Conservation (phyloP, 2,888 invertebrate genomes). For the Ennomos fuscantarius region DNA sequence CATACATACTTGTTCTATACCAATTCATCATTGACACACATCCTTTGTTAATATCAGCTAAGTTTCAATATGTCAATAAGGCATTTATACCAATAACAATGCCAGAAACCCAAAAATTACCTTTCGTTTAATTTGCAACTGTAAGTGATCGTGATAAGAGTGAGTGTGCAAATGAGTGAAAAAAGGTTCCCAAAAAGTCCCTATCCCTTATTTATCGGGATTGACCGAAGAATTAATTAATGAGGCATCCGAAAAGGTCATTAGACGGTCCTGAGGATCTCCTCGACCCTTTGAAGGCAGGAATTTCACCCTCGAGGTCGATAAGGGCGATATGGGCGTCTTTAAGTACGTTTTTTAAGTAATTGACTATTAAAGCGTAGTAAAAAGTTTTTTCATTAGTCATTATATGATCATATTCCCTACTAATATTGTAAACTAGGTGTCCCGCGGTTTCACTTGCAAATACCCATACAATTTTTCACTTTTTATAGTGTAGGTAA, state of each 20-base stretch:
- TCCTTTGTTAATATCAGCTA: slow-evolving; percentile 10
- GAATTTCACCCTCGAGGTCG: slow-evolving; percentile 51
- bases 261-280: slow-evolving; percentile 44
- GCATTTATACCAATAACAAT: slow-evolving; percentile 12
- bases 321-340: slow-evolving; percentile 49
- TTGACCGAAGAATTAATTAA: slow-evolving; percentile 68
- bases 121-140: slow-evolving; percentile 1
- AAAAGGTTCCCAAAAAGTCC: slow-evolving; percentile 24
- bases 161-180: neutral
- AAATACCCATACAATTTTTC: too few species aligned
- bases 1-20: too few species aligned
- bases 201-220: slow-evolving; percentile 62
- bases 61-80: slow-evolving; percentile 23
- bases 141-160: neutral
- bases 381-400: slow-evolving; percentile 29
- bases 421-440: too few species aligned
- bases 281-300: slow-evolving; percentile 47
- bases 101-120: slow-evolving; percentile 16
- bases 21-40: too few species aligned
- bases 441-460: too few species aligned
- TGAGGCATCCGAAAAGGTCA: slow-evolving; percentile 60
- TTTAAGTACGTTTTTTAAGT: slow-evolving; percentile 59
- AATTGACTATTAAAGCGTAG: slow-evolving; percentile 57
- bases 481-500: too few species aligned
- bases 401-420: slow-evolving; percentile 6